These are phyloP conservation scores for Mellilla xanthometata DNA, from an alignment of 2,888 invertebrate species.

Conservation along the genomic window DNA sequence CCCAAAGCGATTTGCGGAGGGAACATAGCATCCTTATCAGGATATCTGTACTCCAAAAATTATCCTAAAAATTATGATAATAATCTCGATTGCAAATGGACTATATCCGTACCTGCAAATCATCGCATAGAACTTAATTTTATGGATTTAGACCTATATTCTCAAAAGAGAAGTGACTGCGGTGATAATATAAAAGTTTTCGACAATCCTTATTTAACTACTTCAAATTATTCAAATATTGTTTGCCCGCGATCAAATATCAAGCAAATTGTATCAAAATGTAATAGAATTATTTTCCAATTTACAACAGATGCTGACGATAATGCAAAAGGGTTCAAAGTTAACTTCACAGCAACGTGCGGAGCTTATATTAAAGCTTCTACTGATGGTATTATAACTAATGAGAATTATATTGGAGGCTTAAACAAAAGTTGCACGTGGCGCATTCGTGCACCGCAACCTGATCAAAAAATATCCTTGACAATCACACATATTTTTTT, in stretches of 20 bases:
- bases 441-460: slow-evolving; percentile 82
- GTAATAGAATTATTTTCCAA: slow-evolving; percentile 85
- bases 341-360: slow-evolving; percentile 86
- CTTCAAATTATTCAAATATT: slow-evolving; percentile 77
- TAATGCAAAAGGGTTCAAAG: slow-evolving; percentile 89
- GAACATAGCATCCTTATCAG: slow-evolving; percentile 79
- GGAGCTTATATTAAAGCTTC: slow-evolving; percentile 85
- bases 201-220: slow-evolving; percentile 44
- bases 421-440: slow-evolving; percentile 85
- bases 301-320: slow-evolving; percentile 83
- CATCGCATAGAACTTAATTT: slow-evolving; percentile 88
- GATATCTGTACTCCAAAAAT: slow-evolving; percentile 89
- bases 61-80: slow-evolving; percentile 91
- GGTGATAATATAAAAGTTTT: slow-evolving; percentile 62
- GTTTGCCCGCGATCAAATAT: slow-evolving; percentile 57
- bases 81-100: slow-evolving; percentile 90
- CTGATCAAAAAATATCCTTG: slow-evolving; percentile 86
- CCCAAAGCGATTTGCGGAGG: slow-evolving; percentile 88
- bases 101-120: slow-evolving; percentile 85
- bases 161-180: slow-evolving; percentile 41
- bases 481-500: slow-evolving; percentile 85
- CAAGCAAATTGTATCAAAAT: slow-evolving; percentile 76
- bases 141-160: slow-evolving; percentile 84
- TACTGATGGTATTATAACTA: slow-evolving; percentile 79
- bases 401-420: slow-evolving; percentile 52